Evolutionary conservation across 2,113 vertebrate genomes (phyloP).

Genomic region (Pteronura brasiliensis): DNA sequence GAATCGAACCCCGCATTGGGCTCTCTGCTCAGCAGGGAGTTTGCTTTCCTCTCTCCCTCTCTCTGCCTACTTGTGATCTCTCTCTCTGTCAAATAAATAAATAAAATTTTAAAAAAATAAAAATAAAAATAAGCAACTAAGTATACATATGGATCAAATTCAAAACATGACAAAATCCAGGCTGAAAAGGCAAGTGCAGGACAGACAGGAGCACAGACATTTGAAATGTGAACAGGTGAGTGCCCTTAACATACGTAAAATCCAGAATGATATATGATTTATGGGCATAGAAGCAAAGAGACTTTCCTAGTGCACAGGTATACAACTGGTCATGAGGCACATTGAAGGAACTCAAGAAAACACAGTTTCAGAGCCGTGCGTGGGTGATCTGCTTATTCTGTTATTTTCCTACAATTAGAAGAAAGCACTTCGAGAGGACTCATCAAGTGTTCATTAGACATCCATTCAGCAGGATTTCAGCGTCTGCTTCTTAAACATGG

Average conservation of each 20-base stretch:
- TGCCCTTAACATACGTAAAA: background rate
- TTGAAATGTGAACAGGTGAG: background rate
- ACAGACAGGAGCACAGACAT: background rate
- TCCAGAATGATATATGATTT: background rate
- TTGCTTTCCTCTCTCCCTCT: too few relatives aligned
- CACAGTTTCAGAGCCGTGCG: background rate
- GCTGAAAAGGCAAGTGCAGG: background rate
- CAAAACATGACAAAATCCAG: background rate
- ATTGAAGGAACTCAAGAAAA: slow-evolving; percentile 6
- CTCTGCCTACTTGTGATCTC: too few relatives aligned
- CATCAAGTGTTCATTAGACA: background rate
- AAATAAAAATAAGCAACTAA: background rate
- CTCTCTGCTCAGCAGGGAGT: too few relatives aligned
- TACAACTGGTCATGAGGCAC: background rate
- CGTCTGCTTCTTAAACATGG: background rate
- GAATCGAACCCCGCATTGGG: too few relatives aligned
- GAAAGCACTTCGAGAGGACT: background rate
- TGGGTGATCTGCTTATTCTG: background rate
- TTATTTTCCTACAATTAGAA: background rate
- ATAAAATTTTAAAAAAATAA: too few relatives aligned
- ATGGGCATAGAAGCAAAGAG: background rate
- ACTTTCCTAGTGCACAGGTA: background rate
- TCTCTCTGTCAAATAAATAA: too few relatives aligned
- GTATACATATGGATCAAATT: background rate
- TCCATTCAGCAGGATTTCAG: slow-evolving; percentile 1